phyloP scores from a whole-genome alignment of 2,888 invertebrate genomes.

The Pyrrhia umbra region DNA sequence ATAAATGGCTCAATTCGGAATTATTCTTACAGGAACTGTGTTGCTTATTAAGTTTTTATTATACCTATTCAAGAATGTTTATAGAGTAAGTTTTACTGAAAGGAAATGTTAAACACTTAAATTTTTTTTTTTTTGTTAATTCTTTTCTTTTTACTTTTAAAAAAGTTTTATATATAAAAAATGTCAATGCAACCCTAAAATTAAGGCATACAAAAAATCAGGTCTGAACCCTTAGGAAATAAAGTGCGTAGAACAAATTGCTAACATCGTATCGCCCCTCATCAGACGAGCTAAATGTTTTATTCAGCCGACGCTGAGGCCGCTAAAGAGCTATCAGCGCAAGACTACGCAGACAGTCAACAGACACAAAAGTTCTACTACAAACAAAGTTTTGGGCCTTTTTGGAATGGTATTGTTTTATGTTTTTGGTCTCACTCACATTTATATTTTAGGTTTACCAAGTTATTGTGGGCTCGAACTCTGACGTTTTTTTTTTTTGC shows the following conservation, averaged over 20 bases:
- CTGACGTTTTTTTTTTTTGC: too few species aligned
- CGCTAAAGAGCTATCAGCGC: slow-evolving; percentile 44
- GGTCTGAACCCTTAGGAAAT: slow-evolving; percentile 46
- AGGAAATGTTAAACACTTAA: too few species aligned
- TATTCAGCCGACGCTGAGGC: slow-evolving; percentile 51
- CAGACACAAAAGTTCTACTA: slow-evolving; percentile 18
- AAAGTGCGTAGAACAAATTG: slow-evolving; percentile 54
- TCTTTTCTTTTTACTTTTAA: too few species aligned
- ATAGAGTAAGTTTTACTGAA: too few species aligned
- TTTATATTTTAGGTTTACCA: not conserved
- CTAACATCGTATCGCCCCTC: slow-evolving; percentile 44
- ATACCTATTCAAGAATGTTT: too few species aligned
- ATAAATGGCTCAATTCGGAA: slow-evolving; percentile 1
- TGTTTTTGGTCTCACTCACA: not conserved
- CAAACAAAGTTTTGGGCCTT: not conserved
- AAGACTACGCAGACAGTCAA: slow-evolving; percentile 5
- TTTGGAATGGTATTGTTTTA: slow-evolving; percentile 6
- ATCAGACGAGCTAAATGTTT: slow-evolving; percentile 58
- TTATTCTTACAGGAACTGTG: not conserved
- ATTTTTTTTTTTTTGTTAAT: too few species aligned
- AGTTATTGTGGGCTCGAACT: too few species aligned
- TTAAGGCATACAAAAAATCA: slow-evolving; percentile 23
- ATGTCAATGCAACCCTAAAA: slow-evolving; percentile 17
- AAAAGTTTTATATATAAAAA: too few species aligned
- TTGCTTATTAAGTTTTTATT: not conserved